Evolutionary conservation across 2,797 vertebrate species (phyloP).

Genomic region (Thamnophis elegans): DNA sequence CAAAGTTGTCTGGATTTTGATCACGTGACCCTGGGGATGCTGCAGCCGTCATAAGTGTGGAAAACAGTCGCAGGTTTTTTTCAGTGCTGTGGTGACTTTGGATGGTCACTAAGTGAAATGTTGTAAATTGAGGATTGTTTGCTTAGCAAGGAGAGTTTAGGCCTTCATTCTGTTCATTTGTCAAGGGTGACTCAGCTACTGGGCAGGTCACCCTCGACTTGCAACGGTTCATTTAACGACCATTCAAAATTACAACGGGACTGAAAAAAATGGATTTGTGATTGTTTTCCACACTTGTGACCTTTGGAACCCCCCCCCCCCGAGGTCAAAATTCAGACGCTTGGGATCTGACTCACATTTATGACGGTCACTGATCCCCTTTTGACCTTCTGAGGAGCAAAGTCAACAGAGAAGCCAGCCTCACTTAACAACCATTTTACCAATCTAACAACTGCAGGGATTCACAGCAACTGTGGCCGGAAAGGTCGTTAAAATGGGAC

Average conservation of each 20-base stretch:
- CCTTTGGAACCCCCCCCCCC: not conserved
- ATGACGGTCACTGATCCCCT: not conserved
- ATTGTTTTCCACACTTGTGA: not conserved
- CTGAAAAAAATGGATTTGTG: not conserved
- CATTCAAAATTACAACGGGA: rapidly evolving
- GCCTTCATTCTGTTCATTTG: too few species aligned
- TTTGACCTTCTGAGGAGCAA: not conserved
- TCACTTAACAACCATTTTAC: not conserved
- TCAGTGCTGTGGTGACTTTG: too few species aligned
- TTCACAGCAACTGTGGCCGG: not conserved
- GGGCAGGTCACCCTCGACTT: not conserved
- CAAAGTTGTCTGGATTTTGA: too few species aligned
- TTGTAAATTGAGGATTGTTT: too few species aligned
- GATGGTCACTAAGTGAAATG: too few species aligned
- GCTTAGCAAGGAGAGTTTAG: too few species aligned
- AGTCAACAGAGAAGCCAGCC: not conserved
- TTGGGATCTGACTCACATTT: not conserved
- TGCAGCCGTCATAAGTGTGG: too few species aligned
- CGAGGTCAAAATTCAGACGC: not conserved
- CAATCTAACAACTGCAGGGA: not conserved
- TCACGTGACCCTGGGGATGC: too few species aligned
- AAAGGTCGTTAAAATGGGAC: not conserved
- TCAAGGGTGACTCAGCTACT: too few species aligned
- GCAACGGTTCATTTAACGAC: not conserved
- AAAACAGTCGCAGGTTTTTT: too few species aligned